These are phyloP conservation scores for Scytalopus superciliaris DNA, from an alignment of 2,113 vertebrate genomes.

Conservation along the genomic window DNA sequence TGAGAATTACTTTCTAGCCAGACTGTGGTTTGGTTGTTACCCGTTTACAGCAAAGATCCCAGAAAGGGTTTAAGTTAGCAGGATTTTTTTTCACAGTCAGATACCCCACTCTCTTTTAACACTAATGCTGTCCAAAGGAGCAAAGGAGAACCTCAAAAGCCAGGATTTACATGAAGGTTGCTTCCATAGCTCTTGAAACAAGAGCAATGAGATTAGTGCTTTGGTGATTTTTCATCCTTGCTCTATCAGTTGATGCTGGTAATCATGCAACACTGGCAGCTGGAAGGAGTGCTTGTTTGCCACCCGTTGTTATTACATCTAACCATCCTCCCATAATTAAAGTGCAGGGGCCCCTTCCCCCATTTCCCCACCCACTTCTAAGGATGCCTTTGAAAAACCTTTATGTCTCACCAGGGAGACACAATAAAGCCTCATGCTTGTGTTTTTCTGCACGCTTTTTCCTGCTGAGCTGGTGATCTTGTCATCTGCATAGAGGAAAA, in stretches of 20 bases:
- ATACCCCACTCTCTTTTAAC: neutral
- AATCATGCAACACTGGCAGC: neutral
- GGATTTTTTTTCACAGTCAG: neutral
- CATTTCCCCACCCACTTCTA: neutral
- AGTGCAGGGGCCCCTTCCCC: neutral
- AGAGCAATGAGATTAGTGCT: neutral
- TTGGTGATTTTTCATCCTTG: neutral
- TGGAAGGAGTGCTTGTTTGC: slow-evolving; percentile 1
- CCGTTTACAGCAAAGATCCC: neutral
- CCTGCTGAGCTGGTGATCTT: slow-evolving; percentile 58
- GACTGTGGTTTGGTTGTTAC: neutral
- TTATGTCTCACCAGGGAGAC: neutral
- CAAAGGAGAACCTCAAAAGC: neutral
- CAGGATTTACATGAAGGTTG: neutral
- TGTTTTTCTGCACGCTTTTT: slow-evolving; percentile 51
- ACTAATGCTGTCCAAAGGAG: neutral
- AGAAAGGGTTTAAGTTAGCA: neutral
- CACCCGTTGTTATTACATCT: neutral
- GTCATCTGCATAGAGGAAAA: slow-evolving; percentile 34
- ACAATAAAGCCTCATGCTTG: slow-evolving; percentile 17
- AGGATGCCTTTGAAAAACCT: slow-evolving; percentile 33
- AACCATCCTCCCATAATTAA: neutral
- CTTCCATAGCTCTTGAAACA: neutral
- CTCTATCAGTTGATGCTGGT: neutral
- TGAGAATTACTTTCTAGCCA: neutral